Base-by-base conservation (phyloP, 2,888 invertebrate genomes). In the Tigriopus californicus region DNA sequence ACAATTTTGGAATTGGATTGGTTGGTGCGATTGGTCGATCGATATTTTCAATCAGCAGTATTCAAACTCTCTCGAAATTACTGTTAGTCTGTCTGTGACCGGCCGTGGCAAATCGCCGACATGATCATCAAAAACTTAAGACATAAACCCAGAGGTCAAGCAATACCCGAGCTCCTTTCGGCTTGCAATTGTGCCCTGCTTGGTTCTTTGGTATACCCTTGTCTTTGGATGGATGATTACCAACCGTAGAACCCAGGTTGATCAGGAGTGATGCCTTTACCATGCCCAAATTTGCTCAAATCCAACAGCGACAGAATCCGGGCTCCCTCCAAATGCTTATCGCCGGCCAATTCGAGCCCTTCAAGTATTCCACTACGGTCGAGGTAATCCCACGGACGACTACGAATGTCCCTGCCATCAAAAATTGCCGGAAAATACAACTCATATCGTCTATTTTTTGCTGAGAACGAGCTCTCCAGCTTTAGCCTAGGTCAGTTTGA, bases 61-160 rank as follows among this genome's bases (percentile, higher is more conserved):
- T n/a, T n/a, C n/a, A n/a, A n/a, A n/a, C n/a, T n/a, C n/a, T n/a
- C n/a, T n/a, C n/a, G n/a, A n/a, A n/a, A n/a, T n/a, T n/a, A n/a
- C n/a, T n/a, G n/a, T n/a, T n/a, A n/a, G n/a, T n/a, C n/a, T n/a
- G n/a, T n/a, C n/a, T n/a, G n/a, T n/a, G n/a, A n/a, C n/a, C n/a
- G n/a, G n/a, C n/a, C n/a, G n/a, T n/a, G n/a, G n/a, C n/a, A n/a
- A n/a, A n/a, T 64, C 2, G 60, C 60, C 33, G 48, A 62, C 6
- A 68, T 68, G 60, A 62, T 72, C 6, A 66, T 65, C 67, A 61
- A 63, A 2, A 71, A 71, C 60, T 71, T 72, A 63, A 57, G n/a
- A n/a, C n/a, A n/a, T n/a, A 65, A 12, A 60, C 65, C 5, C 66
- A 68, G 62, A 70, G 70, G 61, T 48, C 64, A 24, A 63, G 64